Base-by-base conservation (phyloP, 2,797 vertebrate species). In the Champsocephalus gunnari region DNA sequence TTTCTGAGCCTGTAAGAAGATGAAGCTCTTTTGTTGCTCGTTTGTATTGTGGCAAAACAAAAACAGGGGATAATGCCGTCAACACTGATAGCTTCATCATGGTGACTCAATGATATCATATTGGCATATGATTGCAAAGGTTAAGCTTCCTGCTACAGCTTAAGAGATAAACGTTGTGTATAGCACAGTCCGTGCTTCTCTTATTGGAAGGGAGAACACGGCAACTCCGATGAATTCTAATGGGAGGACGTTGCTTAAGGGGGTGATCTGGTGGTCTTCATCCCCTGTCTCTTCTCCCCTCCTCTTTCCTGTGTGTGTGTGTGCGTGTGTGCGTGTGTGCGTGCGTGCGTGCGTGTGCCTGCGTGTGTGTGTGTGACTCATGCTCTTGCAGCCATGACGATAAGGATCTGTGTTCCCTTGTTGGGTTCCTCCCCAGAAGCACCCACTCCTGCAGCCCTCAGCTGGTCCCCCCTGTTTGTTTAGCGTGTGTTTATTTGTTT, bases 401-500 rank as follows among this genome's bases (percentile, higher is more conserved):
- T 94, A 92, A 92, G 75, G 72, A 93, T 93, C 83, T 75, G 48
- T 73, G 68, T 75, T 73, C 43, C 19, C 44, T 50, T 77, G 77
- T 75, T 68, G 83, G 84, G 87, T 87, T 79, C 79, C 71, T 86
- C 82, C 79, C 80, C 82, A 84, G 83, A 90, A 86, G 80, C 75
- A 75, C 73, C 57, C 62, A 24, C 69, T 89, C 89, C 90, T 84
- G 84, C 73, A 92, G 93, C 85, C 75, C 87, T 93, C 88, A 89
- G 91, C 90, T 84, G 86, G 82, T 83, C 88, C 76, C 77, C 83
- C 86, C 76, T 86, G 88, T 94, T 93, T 93, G 90, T 90, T 91
- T 88, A 88, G 85, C 28, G 61, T 89, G 81, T 91, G 82, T 93
- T 93, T 94, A 90, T 92, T 93, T 92, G 90, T 94, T 93, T 92